These are phyloP conservation scores for Lindbergichthys nudifrons DNA, from an alignment of 2,797 vertebrate genomes.

Conservation along the genomic window DNA sequence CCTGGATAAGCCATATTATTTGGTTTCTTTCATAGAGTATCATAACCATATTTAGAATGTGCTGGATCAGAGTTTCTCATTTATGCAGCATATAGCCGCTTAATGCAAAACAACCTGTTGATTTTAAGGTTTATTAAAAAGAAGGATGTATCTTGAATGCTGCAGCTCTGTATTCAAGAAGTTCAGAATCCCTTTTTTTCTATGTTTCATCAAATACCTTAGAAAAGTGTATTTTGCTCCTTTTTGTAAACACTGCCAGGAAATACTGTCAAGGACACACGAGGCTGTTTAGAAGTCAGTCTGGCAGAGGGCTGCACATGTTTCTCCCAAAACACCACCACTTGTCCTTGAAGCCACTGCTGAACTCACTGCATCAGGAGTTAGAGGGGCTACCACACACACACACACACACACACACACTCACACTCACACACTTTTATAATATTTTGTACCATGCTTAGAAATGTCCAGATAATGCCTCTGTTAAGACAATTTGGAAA, in stretches of 20 bases:
- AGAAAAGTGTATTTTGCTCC: background rate
- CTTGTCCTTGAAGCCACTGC: conserved; percentile 30
- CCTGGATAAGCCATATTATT: background rate
- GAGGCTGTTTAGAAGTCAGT: conserved; percentile 13
- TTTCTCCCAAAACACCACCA: conserved; percentile 60
- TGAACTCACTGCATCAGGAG: background rate
- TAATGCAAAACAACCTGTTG: background rate
- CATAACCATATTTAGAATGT: background rate
- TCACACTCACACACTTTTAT: background rate
- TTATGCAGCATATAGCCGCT: background rate
- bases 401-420: too few species aligned
- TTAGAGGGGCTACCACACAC: background rate
- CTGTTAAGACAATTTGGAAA: background rate
- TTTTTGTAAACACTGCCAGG: background rate
- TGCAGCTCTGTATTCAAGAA: background rate
- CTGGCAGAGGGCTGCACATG: conserved; percentile 3
- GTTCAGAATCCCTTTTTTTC: background rate
- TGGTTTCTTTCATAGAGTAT: background rate
- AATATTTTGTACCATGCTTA: background rate
- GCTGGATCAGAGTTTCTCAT: background rate
- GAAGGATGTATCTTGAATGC: background rate
- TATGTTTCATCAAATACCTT: background rate
- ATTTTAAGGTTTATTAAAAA: background rate
- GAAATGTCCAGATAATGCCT: background rate
- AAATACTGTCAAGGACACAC: conserved; percentile 19